A percentile compares a stretch with the other conserved stretches of the same genome.
Evolutionary conservation across 2,113 vertebrate genomes (phyloP).

Genomic region (Synchiropus splendidus): DNA sequence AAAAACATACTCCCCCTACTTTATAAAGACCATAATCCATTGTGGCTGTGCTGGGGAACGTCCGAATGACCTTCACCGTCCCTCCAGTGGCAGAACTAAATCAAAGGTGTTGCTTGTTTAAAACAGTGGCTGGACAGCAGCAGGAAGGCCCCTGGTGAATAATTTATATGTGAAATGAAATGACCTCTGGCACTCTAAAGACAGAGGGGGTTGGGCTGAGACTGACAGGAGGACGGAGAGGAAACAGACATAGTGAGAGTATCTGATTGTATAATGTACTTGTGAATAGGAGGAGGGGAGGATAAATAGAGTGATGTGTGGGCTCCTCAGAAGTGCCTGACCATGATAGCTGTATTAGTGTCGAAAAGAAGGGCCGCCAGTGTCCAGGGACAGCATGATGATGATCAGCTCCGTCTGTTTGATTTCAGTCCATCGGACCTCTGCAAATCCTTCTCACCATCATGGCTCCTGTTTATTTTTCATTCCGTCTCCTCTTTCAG

Average conservation of each 20-base stretch:
- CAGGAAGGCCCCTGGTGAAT: conserved; percentile 47
- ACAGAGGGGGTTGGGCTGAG: conserved; percentile 19
- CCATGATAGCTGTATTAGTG: too few relatives aligned
- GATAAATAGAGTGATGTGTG: conserved; percentile 2
- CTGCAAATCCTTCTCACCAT: too few relatives aligned
- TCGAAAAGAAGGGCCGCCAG: too few relatives aligned
- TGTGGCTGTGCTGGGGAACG: conserved; percentile 29
- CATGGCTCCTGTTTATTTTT: too few relatives aligned
- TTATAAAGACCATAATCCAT: not conserved
- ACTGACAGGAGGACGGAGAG: conserved; percentile 5
- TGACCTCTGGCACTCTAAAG: conserved; percentile 39
- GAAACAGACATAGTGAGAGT: conserved; percentile 4
- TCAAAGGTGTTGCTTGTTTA: conserved; percentile 57
- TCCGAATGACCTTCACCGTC: conserved; percentile 50
- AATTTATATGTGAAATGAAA: conserved; percentile 57
- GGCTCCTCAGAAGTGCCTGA: not conserved
- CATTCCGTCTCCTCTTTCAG: too few relatives aligned
- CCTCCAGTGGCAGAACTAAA: conserved; percentile 49
- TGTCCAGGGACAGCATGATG: too few relatives aligned
- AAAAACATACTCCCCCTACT: too few relatives aligned
- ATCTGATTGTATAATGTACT: not conserved
- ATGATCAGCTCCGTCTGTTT: too few relatives aligned
- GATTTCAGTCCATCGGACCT: too few relatives aligned
- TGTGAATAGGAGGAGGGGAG: conserved; percentile 2
- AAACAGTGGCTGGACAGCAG: conserved; percentile 34